A percentile compares a stretch with the other conserved stretches of the same genome.
These are phyloP conservation scores for Rutilus rutilus DNA, from an alignment of 2,113 vertebrate species.

Conservation along the genomic window DNA sequence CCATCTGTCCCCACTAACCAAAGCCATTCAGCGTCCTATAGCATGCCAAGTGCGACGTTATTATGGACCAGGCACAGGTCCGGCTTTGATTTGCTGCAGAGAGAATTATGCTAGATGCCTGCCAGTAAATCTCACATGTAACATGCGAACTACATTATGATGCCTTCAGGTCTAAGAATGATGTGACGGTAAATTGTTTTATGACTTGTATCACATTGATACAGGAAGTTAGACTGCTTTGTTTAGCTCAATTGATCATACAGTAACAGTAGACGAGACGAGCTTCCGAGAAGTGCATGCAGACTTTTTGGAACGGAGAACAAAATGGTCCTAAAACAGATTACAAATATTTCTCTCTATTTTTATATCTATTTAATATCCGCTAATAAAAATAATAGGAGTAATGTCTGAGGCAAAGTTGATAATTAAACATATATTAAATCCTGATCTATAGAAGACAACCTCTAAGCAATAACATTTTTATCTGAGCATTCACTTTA, in stretches of 20 bases:
- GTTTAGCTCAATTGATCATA: constrained; percentile 23
- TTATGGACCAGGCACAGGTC: constrained; percentile 35
- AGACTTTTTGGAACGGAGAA: neutral
- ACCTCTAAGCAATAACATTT: neutral
- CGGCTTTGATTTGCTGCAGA: constrained; percentile 15
- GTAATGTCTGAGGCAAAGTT: neutral
- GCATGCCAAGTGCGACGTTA: constrained; percentile 28
- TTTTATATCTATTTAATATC: neutral
- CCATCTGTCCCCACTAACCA: constrained; percentile 57
- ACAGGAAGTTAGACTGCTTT: neutral
- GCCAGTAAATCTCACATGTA: constrained; percentile 20
- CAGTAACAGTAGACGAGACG: neutral
- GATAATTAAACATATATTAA: neutral
- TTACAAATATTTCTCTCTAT: neutral
- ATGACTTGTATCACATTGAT: neutral
- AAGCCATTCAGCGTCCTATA: constrained; percentile 31
- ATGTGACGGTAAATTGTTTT: neutral
- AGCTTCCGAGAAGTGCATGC: neutral
- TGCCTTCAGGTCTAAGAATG: neutral
- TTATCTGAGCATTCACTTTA: neutral
- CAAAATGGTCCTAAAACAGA: neutral
- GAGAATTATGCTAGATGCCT: constrained; percentile 29
- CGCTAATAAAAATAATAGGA: neutral
- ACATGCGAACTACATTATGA: constrained; percentile 8
- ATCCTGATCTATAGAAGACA: neutral